Evolutionary conservation across 2,797 vertebrate species (phyloP).

Genomic region (Coluber constrictor): DNA sequence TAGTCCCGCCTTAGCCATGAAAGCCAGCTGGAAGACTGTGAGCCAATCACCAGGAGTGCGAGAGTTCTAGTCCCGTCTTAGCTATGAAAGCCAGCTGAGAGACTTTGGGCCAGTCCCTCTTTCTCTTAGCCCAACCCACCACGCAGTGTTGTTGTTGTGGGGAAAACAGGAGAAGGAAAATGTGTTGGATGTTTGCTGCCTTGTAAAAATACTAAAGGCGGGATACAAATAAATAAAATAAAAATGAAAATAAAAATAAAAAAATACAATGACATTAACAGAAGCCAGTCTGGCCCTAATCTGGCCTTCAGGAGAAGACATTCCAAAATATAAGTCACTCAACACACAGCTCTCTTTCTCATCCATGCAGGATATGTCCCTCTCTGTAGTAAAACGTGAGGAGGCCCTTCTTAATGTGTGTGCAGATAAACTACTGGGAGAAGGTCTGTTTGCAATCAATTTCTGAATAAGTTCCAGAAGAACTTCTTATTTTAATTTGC

Average conservation of each 20-base stretch:
- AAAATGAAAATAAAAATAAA: neutral
- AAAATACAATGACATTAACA: neutral
- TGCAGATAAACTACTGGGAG: neutral
- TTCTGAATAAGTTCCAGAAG: neutral
- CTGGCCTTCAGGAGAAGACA: neutral
- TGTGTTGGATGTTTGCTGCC: neutral
- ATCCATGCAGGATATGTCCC: neutral
- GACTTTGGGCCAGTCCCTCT: neutral
- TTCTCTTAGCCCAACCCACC: neutral
- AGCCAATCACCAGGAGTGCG: neutral
- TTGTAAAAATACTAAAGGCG: neutral
- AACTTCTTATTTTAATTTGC: neutral
- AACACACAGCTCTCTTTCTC: neutral
- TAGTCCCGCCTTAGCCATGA: no score
- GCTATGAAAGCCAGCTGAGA: neutral
- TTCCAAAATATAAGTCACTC: neutral
- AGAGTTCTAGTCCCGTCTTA: neutral
- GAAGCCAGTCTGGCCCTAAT: neutral
- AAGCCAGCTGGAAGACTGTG: no score
- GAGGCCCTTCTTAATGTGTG: neutral
- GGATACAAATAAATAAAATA: neutral
- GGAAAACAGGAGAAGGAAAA: neutral
- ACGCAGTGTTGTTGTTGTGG: neutral
- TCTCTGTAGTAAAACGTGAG: neutral
- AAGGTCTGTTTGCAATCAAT: neutral